Percentiles rank a stretch among this genome's conserved stretches.
phyloP scores from a whole-genome alignment of 2,888 invertebrate genomes.

The Hoplodrina ambigua region DNA sequence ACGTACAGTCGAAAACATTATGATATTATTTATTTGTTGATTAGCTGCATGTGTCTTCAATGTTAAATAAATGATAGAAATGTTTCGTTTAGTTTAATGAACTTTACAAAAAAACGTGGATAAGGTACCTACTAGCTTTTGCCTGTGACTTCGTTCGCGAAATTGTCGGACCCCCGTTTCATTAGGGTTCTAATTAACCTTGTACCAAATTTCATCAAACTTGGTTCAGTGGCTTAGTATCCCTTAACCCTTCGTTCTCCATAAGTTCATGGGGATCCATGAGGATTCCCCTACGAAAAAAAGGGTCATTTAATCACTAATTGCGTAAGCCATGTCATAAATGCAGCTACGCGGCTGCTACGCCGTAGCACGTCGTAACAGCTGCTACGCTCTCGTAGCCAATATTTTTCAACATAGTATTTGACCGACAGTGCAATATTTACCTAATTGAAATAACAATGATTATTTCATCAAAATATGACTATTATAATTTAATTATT shows the following conservation, averaged over 20 bases:
- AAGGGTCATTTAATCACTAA: no score
- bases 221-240: no score
- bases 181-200: no score
- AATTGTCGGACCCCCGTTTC: no score
- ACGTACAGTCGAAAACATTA: conserved; percentile 28
- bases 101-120: neutral
- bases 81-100: neutral
- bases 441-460: neutral
- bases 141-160: no score
- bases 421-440: neutral
- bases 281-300: no score
- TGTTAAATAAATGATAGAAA: conserved; percentile 1
- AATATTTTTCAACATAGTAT: neutral
- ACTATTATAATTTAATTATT: neutral
- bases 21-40: conserved; percentile 34
- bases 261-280: no score
- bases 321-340: no score
- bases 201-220: no score
- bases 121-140: no score
- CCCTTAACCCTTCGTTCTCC: no score
- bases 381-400: conserved; percentile 10
- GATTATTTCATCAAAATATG: neutral
- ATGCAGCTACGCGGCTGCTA: conserved; percentile 2
- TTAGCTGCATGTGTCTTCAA: conserved; percentile 24
- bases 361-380: conserved; percentile 11